Conservation (phyloP, 1,140 invertebrate species). For the Trichonephila inaurata region DNA sequence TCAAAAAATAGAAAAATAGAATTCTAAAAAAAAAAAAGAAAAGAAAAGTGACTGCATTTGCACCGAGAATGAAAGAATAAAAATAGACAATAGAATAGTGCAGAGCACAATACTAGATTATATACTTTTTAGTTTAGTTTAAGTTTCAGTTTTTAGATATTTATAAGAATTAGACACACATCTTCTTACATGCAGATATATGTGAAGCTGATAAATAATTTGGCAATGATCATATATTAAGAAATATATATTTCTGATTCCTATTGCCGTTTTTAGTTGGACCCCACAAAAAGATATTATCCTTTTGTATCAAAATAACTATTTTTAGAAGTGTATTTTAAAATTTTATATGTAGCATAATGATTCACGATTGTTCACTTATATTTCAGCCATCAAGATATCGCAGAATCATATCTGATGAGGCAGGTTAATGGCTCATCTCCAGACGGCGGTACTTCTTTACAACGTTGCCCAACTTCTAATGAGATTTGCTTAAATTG, state of each 20-base stretch:
- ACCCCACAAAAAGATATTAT: background rate
- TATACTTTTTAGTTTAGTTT: no score
- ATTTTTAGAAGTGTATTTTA: background rate
- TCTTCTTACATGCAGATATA: no score
- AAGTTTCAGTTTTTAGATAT: no score
- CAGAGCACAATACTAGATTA: no score
- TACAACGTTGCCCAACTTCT: background rate
- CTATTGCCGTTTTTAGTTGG: background rate
- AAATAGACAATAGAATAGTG: no score
- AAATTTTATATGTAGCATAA: background rate
- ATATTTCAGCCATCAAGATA: background rate
- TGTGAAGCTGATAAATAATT: no score
- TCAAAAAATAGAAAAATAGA: no score
- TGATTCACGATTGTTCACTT: background rate
- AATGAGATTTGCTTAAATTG: background rate
- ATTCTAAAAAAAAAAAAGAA: no score
- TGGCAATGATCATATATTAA: no score
- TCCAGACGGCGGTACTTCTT: background rate
- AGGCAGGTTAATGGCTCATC: background rate
- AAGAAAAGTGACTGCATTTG: no score
- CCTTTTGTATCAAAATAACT: background rate
- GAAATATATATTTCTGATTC: background rate
- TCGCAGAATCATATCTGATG: slow-evolving; percentile 19
- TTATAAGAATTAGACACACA: no score
- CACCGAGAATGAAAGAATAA: no score